Conservation (phyloP, 2,888 invertebrate genomes). For the Ornithoptera priamus region DNA sequence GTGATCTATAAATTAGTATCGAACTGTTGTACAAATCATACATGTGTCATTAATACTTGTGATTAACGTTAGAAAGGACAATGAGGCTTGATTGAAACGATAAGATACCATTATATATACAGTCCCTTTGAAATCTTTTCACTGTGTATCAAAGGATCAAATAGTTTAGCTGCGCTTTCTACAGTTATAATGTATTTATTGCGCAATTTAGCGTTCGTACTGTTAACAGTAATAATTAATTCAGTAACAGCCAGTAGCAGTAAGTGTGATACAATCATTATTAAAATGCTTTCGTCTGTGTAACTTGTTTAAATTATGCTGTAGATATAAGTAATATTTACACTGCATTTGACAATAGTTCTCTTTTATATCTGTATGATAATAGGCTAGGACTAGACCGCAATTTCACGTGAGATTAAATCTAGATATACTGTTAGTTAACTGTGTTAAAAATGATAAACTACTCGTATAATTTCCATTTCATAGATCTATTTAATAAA, state of each 20-base stretch:
- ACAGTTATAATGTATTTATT: conserved; percentile 14
- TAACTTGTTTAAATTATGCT: no score
- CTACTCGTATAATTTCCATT: no score
- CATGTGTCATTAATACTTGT: conserved; percentile 18
- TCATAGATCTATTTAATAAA: no score
- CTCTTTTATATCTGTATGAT: background rate
- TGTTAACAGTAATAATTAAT: conserved; percentile 23
- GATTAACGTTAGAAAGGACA: conserved; percentile 16
- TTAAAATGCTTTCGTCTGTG: no score
- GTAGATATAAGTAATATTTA: no score
- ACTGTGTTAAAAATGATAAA: no score
- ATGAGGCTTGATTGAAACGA: conserved; percentile 15
- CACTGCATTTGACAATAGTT: background rate
- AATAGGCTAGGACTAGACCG: no score
- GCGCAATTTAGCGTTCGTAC: conserved; percentile 18
- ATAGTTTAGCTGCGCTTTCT: conserved; percentile 3
- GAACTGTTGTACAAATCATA: background rate
- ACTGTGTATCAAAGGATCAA: conserved; percentile 2
- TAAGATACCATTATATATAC: conserved; percentile 22
- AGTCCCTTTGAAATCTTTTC: background rate
- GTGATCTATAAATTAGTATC: background rate
- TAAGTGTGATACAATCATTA: conserved; percentile 31
- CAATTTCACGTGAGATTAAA: background rate
- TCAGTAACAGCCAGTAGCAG: conserved; percentile 34
- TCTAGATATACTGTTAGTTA: background rate